Conservation (phyloP, 1,140 invertebrate genomes). For the Melitaea cinxia region DNA sequence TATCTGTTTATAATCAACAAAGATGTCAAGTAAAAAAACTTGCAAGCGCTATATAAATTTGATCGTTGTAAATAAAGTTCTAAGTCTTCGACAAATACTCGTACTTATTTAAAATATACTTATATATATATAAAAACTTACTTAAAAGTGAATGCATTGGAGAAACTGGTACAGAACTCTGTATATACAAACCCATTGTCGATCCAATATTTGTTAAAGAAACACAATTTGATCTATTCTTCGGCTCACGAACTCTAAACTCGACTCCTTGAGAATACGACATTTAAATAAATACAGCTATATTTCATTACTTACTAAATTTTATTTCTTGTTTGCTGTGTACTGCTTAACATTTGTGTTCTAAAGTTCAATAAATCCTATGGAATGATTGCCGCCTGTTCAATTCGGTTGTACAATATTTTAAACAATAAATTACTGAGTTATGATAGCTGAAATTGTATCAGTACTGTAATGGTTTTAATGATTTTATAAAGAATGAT, state of each 20-base stretch:
- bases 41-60: no score
- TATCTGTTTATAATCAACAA: no score
- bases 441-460: no score
- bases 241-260: conserved; percentile 2
- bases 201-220: conserved; percentile 22
- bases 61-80: not conserved
- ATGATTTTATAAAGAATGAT: no score
- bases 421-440: no score
- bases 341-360: not conserved
- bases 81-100: not conserved
- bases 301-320: not conserved
- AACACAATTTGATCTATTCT: conserved; percentile 2
- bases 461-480: no score
- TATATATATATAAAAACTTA: no score
- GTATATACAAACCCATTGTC: not conserved
- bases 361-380: not conserved
- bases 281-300: not conserved
- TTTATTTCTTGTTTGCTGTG: not conserved
- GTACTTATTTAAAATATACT: not conserved
- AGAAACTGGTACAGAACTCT: not conserved
- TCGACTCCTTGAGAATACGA: not conserved
- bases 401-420: not conserved
- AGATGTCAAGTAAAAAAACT: no score
- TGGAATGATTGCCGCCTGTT: not conserved
- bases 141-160: not conserved